A percentile compares a stretch with the other conserved stretches of the same genome.
These are phyloP conservation scores for Eupithecia pulchellata DNA, from an alignment of 2,888 invertebrate genomes.

Conservation along the genomic window DNA sequence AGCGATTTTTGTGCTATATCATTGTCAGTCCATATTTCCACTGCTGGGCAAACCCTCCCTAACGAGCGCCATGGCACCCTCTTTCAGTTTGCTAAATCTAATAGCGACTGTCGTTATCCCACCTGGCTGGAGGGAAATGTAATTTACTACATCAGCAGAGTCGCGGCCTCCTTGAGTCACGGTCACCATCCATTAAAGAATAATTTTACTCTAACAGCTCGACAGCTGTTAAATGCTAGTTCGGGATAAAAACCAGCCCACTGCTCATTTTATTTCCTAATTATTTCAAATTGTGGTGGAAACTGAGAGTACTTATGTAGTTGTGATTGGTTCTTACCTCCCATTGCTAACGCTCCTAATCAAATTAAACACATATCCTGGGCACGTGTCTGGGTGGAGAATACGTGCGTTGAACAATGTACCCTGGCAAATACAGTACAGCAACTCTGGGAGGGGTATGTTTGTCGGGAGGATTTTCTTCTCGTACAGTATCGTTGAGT, in stretches of 20 bases:
- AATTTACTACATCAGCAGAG: too few relatives aligned
- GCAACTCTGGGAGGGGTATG: constrained; percentile 71
- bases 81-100: too few relatives aligned
- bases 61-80: too few relatives aligned
- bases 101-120: too few relatives aligned
- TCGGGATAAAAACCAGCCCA: background rate
- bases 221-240: background rate
- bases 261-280: background rate
- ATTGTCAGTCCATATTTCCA: too few relatives aligned
- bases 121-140: too few relatives aligned
- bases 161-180: too few relatives aligned
- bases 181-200: background rate
- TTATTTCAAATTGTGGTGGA: background rate
- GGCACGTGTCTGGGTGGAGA: constrained; percentile 76
- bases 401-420: constrained; percentile 78
- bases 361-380: constrained; percentile 78
- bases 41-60: too few relatives aligned
- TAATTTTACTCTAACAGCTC: background rate
- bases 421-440: constrained; percentile 82
- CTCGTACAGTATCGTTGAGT: constrained; percentile 76
- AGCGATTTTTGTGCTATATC: too few relatives aligned
- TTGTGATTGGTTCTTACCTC: constrained; percentile 61
- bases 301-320: background rate
- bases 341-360: constrained; percentile 73
- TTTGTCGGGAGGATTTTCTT: constrained; percentile 73